phyloP scores from a whole-genome alignment of 2,888 invertebrate genomes.

The Horisme vitalbata region DNA sequence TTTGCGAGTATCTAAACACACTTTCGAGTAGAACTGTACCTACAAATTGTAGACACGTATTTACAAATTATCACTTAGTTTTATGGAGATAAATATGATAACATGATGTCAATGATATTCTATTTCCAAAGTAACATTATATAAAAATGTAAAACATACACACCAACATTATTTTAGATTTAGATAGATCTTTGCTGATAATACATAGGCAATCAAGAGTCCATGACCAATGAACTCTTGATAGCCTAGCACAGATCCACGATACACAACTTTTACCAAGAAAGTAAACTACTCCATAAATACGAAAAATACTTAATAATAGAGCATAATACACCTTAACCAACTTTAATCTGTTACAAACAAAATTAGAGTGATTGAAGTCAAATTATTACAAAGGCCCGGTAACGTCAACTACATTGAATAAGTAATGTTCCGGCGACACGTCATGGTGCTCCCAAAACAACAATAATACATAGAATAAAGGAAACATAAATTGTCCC shows the following conservation, averaged over 20 bases:
- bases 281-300: too few relatives aligned
- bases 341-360: slow-evolving; percentile 58
- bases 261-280: too few relatives aligned
- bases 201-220: too few relatives aligned
- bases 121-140: neutral
- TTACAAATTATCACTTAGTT: slow-evolving; percentile 78
- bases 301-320: slow-evolving; percentile 32
- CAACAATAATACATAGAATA: slow-evolving; percentile 65
- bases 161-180: too few relatives aligned
- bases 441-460: slow-evolving; percentile 64
- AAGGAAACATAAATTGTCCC: slow-evolving; percentile 75
- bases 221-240: too few relatives aligned
- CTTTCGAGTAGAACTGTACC: slow-evolving; percentile 53
- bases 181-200: too few relatives aligned
- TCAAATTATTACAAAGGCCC: slow-evolving; percentile 56
- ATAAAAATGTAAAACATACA: neutral
- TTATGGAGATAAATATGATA: slow-evolving; percentile 35
- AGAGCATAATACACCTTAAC: slow-evolving; percentile 46
- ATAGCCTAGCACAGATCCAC: too few relatives aligned
- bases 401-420: slow-evolving; percentile 53
- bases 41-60: slow-evolving; percentile 65
- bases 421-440: slow-evolving; percentile 66
- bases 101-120: slow-evolving; percentile 1
- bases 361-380: slow-evolving; percentile 54
- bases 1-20: neutral